A percentile compares a stretch with the other conserved stretches of the same genome.
These are phyloP conservation scores for Falco berigora DNA, from an alignment of 2,797 vertebrate species.

Conservation along the genomic window DNA sequence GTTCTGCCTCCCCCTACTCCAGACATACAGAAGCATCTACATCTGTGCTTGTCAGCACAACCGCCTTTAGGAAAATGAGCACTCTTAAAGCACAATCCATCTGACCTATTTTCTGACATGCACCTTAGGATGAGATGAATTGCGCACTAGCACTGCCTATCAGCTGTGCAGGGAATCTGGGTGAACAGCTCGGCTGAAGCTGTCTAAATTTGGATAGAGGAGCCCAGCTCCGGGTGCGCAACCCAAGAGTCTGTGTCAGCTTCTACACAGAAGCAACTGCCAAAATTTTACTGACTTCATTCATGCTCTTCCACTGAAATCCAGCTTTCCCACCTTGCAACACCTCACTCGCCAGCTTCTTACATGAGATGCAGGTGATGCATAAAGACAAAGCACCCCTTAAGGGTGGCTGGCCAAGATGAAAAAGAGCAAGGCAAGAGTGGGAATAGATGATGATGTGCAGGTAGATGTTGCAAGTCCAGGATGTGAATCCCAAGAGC, in stretches of 20 bases:
- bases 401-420: not conserved
- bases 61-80: not conserved
- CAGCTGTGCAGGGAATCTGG: not conserved
- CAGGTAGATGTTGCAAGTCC: not conserved
- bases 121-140: constrained; percentile 6
- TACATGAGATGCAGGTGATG: not conserved
- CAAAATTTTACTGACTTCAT: not conserved
- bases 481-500: not conserved
- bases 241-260: not conserved
- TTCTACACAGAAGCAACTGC: not conserved
- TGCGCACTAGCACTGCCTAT: not conserved
- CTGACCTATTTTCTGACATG: constrained; percentile 56
- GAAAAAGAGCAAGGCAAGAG: not conserved
- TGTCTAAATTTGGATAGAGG: not conserved
- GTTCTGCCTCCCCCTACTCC: not conserved
- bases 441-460: not conserved
- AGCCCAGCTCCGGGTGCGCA: not conserved
- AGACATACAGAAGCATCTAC: not conserved
- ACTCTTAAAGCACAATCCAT: not conserved
- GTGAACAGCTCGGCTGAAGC: not conserved
- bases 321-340: not conserved
- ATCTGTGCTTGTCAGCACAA: constrained; percentile 13
- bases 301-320: not conserved
- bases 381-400: not conserved
- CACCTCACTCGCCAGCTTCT: not conserved